A percentile compares a stretch with the other conserved stretches of the same genome.
Evolutionary conservation across 1,140 invertebrate species (phyloP).

Genomic region (Atta cephalotes): DNA sequence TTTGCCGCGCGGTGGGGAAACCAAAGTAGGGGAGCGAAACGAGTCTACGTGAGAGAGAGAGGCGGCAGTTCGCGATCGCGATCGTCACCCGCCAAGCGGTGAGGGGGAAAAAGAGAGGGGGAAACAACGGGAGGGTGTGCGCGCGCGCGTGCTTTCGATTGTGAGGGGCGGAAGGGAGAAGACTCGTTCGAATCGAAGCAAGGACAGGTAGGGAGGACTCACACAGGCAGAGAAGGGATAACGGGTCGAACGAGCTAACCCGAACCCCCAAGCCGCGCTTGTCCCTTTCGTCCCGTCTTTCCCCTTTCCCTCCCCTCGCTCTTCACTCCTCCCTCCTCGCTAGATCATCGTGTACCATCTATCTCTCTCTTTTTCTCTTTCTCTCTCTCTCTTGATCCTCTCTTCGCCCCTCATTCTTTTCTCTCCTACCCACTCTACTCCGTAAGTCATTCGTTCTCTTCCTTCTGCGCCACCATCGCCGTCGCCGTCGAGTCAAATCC

Average conservation of each 20-base stretch:
- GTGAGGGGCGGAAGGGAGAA: background rate
- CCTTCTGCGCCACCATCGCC: constrained; percentile 53
- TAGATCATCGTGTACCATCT: no score
- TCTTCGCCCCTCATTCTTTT: constrained; percentile 28
- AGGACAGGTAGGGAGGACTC: constrained; percentile 77
- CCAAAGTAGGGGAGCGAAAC: constrained; percentile 79
- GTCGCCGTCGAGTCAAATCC: constrained; percentile 61
- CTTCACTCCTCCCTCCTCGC: background rate
- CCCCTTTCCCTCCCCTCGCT: constrained; percentile 18
- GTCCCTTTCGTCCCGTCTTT: constrained; percentile 55
- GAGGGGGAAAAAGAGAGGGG: constrained; percentile 31
- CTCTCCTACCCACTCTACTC: constrained; percentile 27
- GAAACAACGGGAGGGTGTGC: constrained; percentile 41
- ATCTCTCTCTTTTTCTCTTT: no score
- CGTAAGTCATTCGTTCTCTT: constrained; percentile 57
- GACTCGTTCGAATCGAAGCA: constrained; percentile 79
- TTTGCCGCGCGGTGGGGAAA: constrained; percentile 70
- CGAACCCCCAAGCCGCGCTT: constrained; percentile 77
- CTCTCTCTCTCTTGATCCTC: background rate
- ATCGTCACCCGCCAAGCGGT: constrained; percentile 74
- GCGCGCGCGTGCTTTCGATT: background rate
- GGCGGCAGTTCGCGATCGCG: constrained; percentile 58
- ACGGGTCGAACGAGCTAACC: constrained; percentile 87
- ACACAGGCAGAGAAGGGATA: constrained; percentile 80
- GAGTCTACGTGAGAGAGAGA: constrained; percentile 79